A percentile compares a stretch with the other conserved stretches of the same genome.
Conservation (phyloP, 1,140 invertebrate genomes). For the Dinothrombium tinctorium region DNA sequence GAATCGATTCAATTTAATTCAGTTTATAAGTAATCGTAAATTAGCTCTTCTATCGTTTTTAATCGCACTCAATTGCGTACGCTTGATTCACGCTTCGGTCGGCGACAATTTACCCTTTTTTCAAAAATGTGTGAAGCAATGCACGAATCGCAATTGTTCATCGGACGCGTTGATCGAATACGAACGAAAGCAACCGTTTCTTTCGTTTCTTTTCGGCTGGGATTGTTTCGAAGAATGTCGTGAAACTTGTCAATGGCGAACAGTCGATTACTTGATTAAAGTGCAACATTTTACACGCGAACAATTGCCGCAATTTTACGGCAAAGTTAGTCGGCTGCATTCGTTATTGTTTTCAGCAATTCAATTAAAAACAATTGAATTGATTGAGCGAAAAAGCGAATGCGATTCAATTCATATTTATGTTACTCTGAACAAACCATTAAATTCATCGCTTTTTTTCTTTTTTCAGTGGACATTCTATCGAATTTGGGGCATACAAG, state of each 20-base stretch:
- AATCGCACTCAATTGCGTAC: too few species aligned
- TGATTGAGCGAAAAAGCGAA: neutral
- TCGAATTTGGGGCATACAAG: conserved; percentile 65
- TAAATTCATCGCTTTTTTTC: conserved; percentile 13
- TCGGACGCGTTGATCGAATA: conserved; percentile 11
- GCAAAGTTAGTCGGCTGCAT: conserved; percentile 41
- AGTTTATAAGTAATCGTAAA: too few species aligned
- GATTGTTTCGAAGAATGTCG: conserved; percentile 54
- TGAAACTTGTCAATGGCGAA: conserved; percentile 81
- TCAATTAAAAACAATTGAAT: neutral
- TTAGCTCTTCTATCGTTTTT: too few species aligned
- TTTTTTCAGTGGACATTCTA: conserved; percentile 66
- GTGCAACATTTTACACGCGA: conserved; percentile 25
- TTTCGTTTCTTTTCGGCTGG: conserved; percentile 37
- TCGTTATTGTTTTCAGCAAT: neutral
- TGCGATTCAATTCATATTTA: neutral
- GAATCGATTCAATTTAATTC: too few species aligned
- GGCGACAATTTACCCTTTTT: conserved; percentile 16
- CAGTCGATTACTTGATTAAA: conserved; percentile 47
- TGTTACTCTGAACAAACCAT: conserved; percentile 5
- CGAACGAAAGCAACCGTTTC: conserved; percentile 22
- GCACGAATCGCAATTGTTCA: conserved; percentile 15
- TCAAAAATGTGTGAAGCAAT: conserved; percentile 16
- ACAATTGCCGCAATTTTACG: conserved; percentile 71
- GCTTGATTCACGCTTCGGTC: conserved; percentile 4